These are phyloP conservation scores for Galeopterus variegatus DNA, from an alignment of 2,113 vertebrate species.

Conservation along the genomic window DNA sequence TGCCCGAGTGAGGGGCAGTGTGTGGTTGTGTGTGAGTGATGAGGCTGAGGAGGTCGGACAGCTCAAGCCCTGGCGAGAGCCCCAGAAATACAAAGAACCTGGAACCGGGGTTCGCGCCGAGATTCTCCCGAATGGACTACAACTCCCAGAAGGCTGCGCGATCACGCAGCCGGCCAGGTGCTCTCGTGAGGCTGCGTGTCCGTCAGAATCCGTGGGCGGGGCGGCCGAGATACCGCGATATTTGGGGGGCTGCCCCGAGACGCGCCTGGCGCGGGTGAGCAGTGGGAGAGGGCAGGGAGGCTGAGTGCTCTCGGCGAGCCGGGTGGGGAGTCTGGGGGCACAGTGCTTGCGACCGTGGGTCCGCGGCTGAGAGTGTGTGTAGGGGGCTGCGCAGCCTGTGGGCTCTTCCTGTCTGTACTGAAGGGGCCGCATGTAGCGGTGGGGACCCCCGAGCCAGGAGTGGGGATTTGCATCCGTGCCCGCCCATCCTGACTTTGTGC, in stretches of 20 bases:
- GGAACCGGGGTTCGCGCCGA: fast-evolving
- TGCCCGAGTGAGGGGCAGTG: background rate
- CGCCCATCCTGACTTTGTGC: background rate
- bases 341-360: background rate
- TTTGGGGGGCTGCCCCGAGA: background rate
- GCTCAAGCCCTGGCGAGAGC: background rate
- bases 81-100: background rate
- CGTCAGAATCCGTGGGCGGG: background rate
- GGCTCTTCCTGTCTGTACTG: background rate
- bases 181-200: background rate
- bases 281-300: fast-evolving
- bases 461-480: background rate
- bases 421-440: background rate
- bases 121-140: background rate
- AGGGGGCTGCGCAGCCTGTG: background rate
- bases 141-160: slow-evolving; percentile 73
- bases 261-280: slow-evolving; percentile 42
- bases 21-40: background rate
- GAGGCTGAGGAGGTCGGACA: background rate
- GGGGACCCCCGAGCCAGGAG: background rate
- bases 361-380: too few species aligned
- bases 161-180: fast-evolving
- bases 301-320: fast-evolving
- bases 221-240: background rate
- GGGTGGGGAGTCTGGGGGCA: background rate